Evolutionary conservation across 2,113 vertebrate species (phyloP), one percentile per base, ranked within the genome.

Genomic region (Odontophorus gujanensis): DNA sequence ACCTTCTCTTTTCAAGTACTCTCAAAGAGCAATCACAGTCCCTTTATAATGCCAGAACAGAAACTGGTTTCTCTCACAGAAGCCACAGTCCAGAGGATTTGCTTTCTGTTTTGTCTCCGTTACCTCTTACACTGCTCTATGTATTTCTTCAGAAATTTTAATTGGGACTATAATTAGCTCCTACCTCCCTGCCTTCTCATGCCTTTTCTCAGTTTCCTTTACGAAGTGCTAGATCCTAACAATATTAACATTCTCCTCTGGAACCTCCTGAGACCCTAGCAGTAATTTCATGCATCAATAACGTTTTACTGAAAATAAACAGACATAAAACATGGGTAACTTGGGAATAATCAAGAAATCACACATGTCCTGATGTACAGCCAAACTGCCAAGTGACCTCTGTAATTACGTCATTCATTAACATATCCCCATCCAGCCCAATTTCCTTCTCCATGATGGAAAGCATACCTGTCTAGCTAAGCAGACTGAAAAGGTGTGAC

Each of bases 241-340:
- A 96, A 96, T 95, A 92, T 72, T 77, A 88, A 62, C 92, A 68
- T 94, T 95, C 51, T 96, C 58, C 61, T 79, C 17, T 36, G 48
- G 72, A 86, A 92, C 71, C 79, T 96, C 94, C 75, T 47, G 72
- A 94, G 88, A 89, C 78, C 74, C 77, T 82, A 79, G 48, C 73
- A 90, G 78, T 53, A 95, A 84, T 95, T 97, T 93, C 88, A 77
- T 74, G 73, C 57, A 65, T 85, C 77, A 95, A 77, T 81, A 87
- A 91, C 40, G 1, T 90, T 94, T 90, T 71, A 78, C 57, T 90
- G 55, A 94, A 89, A 96, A 95, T 42, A 95, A 94, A 95, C 61
- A 94, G 86, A 76, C 69, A 76, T 66, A 94, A 95, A 96, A 79
- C 76, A 63, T 36, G 71, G 72, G 57, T 24, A 94, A 75, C 24